Evolutionary conservation across 2,797 vertebrate genomes (phyloP).

Genomic region (Eurystomus glaucurus): DNA sequence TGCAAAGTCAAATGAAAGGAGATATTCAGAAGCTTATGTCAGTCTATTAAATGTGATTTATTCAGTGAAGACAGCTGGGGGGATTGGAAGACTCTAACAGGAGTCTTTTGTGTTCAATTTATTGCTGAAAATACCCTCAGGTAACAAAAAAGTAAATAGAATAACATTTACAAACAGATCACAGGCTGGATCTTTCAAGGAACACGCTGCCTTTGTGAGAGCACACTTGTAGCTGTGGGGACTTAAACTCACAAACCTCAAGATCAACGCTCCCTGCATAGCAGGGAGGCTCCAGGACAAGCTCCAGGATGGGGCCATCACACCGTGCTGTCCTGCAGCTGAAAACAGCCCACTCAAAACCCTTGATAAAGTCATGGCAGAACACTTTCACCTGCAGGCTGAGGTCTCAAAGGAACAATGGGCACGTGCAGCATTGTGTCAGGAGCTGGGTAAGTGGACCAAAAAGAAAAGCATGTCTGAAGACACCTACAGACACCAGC

Average conservation of each 20-base stretch:
- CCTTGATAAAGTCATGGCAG: background rate
- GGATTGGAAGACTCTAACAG: background rate
- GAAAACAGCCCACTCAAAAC: background rate
- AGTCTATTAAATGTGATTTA: background rate
- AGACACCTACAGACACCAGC: background rate
- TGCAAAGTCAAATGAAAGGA: background rate
- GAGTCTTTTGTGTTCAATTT: slow-evolving; percentile 1
- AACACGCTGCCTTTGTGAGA: background rate
- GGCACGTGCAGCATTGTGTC: accelerated
- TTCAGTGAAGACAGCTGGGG: background rate
- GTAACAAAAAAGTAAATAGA: slow-evolving; percentile 18
- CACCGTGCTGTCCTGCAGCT: background rate
- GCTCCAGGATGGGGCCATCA: background rate
- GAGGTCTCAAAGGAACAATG: background rate
- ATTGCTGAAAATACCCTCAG: background rate
- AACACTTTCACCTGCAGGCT: background rate
- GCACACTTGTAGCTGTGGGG: background rate
- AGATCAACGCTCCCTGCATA: background rate
- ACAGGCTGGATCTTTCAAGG: background rate
- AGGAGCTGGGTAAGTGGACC: background rate
- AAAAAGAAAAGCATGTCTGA: background rate
- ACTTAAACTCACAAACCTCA: background rate
- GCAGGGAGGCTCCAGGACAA: background rate
- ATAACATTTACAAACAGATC: background rate
- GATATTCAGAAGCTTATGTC: background rate